Evolutionary conservation across 2,888 invertebrate genomes (phyloP), one percentile per base, ranked within the genome.

Genomic region (Teleogryllus oceanicus): DNA sequence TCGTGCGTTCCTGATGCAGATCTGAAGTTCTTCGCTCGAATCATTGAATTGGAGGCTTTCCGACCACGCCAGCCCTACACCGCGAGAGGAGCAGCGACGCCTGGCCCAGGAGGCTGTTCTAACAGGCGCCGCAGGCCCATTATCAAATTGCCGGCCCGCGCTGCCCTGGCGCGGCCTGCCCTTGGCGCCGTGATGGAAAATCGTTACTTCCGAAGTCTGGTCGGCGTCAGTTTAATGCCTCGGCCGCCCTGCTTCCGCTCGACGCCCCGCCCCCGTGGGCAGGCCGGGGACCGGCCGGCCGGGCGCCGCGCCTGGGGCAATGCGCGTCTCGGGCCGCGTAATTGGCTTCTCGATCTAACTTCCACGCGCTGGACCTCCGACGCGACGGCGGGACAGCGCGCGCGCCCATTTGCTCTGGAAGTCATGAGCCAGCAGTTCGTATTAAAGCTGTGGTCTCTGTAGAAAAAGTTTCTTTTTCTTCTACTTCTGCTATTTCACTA

Each of bases 191-290:
- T 62, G 62, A 62, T 62, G 62, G 62, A 62, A 62, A 62, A 62
- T 62, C 62, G 62, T 62, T 62, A 62, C 62, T 62, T 62, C 62
- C 62, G 62, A 62, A 62, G 62, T 62, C 62, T 62, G 62, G 62
- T 62, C 16, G 62, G 62, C 62, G 62, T 62, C 62, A 62, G 62
- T 62, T 62, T 62, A 62, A 62, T 62, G 62, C 16, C 16, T 62
- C n/a, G 37, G 62, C 62, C n/a, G 62, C 62, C 62, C 62, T n/a
- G n/a, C n/a, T 13, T 13, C 13, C 37, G 37, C 16, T 13, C 62
- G 13, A 8, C n/a, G 62, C 62, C 16, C 16, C 16, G 8, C n/a
- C 62, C 37, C 62, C 16, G 62, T 13, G 4, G 4, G 13, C 62
- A n/a, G 13, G 13, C 5, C 62, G 62, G 62, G 11, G 62, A 12